phyloP scores from a whole-genome alignment of 1,140 invertebrate genomes.

The Tetramorium simillimum region DNA sequence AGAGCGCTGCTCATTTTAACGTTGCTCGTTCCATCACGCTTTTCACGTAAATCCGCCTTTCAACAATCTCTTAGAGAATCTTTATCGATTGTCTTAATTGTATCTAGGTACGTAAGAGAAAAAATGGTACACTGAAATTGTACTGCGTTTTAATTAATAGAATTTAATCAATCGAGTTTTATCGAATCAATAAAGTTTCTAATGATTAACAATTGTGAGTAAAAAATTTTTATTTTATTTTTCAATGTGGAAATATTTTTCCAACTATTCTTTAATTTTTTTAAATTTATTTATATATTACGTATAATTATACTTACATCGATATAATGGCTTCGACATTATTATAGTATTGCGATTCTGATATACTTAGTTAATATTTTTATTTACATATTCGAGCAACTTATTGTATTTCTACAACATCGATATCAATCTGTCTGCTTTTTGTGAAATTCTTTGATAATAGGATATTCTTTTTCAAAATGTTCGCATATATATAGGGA shows the following conservation, averaged over 20 bases:
- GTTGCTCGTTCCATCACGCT: neutral
- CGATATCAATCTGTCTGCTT: neutral
- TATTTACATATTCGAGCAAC: neutral
- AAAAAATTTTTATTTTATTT: neutral
- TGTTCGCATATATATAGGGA: neutral
- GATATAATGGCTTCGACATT: neutral
- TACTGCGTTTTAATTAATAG: neutral
- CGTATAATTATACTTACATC: neutral
- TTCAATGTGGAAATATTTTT: neutral
- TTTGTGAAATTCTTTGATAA: constrained; percentile 20
- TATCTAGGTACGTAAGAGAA: neutral
- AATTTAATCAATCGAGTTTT: neutral
- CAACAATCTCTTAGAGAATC: constrained; percentile 11
- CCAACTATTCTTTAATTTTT: neutral
- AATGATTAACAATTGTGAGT: neutral
- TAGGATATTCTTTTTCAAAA: neutral
- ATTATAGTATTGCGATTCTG: neutral
- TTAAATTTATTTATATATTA: neutral
- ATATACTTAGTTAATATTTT: constrained; percentile 12
- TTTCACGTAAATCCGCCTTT: neutral
- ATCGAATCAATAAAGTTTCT: neutral
- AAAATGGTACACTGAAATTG: neutral
- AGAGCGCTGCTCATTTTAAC: constrained; percentile 42
- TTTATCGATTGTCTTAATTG: neutral
- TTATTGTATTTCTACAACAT: neutral